These are phyloP conservation scores for Ephydatia muelleri DNA, from an alignment of 37 sponge, comb jelly and placozoan species.

Conservation along the genomic window DNA sequence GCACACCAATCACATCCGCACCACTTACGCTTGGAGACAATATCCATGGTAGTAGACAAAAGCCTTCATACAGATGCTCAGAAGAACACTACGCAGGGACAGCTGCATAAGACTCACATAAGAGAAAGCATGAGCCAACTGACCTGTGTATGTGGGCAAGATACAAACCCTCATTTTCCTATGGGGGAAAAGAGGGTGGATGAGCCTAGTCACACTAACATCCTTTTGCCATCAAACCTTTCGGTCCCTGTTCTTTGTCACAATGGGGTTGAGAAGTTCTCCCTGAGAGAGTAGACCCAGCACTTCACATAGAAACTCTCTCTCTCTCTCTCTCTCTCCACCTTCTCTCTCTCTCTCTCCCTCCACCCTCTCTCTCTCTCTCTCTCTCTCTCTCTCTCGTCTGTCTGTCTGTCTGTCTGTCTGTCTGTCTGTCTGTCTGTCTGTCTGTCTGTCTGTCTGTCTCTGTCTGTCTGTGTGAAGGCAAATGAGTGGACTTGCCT, in stretches of 20 bases:
- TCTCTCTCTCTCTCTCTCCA: no score
- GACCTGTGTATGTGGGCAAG: slow-evolving; percentile 62
- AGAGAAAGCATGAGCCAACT: not conserved
- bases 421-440: not conserved
- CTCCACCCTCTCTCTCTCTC: no score
- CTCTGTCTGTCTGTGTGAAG: not conserved
- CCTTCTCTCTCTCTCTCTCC: no score
- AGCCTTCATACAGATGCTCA: slow-evolving; percentile 55
- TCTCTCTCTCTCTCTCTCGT: no score
- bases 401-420: slow-evolving; percentile 8
- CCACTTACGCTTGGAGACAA: not conserved
- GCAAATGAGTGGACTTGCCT: slow-evolving; percentile 33
- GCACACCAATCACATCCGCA: not conserved
- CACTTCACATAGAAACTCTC: no score
- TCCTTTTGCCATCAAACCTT: slow-evolving; percentile 24
- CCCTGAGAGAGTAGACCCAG: slow-evolving; percentile 24
- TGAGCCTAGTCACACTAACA: not conserved
- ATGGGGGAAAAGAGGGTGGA: not conserved
- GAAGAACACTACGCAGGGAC: slow-evolving; percentile 39
- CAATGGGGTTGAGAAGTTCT: slow-evolving; percentile 46
- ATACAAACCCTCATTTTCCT: slow-evolving; percentile 55
- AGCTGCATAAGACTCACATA: not conserved
- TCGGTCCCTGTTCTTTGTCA: slow-evolving; percentile 36
- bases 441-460: not conserved
- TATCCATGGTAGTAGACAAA: slow-evolving; percentile 61